Evolutionary conservation across 2,113 vertebrate species (phyloP).

Genomic region (Irena cyanogastra): DNA sequence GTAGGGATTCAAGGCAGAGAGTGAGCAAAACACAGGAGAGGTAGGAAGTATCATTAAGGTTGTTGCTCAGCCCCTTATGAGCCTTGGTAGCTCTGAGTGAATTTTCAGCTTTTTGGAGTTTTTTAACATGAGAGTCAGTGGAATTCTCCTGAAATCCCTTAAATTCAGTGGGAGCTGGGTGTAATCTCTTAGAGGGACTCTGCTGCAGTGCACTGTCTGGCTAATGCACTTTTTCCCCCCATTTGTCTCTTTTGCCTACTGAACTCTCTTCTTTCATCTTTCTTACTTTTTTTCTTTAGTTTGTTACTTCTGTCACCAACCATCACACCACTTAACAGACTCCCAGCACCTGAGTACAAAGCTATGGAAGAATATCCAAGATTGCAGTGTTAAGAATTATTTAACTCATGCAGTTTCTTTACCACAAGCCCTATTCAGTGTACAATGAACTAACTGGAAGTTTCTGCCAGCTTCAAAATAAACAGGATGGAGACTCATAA

Average conservation of each 20-base stretch:
- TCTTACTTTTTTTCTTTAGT: background rate
- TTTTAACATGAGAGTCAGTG: background rate
- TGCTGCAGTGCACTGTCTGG: background rate
- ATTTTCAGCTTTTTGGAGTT: background rate
- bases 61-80: background rate
- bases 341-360: background rate
- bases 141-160: background rate
- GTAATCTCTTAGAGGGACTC: background rate
- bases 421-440: background rate
- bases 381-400: background rate
- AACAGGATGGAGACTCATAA: background rate
- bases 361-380: background rate
- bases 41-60: background rate
- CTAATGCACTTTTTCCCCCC: background rate
- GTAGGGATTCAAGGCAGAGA: background rate
- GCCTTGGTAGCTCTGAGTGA: background rate
- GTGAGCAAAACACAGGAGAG: background rate
- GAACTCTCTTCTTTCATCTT: background rate
- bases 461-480: background rate
- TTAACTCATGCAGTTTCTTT: background rate
- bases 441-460: background rate
- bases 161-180: background rate
- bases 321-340: background rate
- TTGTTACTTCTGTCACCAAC: background rate
- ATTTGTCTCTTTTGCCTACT: background rate